Conservation (phyloP, 2,113 vertebrate species). For the Cervus canadensis region DNA sequence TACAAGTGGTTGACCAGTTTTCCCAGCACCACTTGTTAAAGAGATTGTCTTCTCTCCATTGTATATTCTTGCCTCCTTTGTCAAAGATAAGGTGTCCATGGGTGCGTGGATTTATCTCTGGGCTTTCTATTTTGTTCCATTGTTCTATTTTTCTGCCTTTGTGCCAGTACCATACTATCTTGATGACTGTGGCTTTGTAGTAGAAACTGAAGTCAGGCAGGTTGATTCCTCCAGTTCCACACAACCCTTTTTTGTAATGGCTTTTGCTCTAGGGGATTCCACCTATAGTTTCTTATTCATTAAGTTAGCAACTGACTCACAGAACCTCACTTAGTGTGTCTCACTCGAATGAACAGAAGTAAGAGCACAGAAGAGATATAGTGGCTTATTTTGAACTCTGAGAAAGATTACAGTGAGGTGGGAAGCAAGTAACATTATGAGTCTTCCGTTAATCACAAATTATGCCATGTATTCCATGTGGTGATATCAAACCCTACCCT, state of each 20-base stretch:
- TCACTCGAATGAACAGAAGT: slow-evolving; percentile 2
- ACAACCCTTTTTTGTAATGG: neutral
- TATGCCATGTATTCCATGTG: neutral
- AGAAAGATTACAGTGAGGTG: neutral
- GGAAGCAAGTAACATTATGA: neutral
- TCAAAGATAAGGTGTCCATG: too few relatives aligned
- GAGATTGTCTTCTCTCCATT: too few relatives aligned
- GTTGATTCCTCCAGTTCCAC: too few relatives aligned
- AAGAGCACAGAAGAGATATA: neutral
- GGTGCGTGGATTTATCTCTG: too few relatives aligned
- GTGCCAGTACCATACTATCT: too few relatives aligned
- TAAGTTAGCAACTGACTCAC: slow-evolving; percentile 2
- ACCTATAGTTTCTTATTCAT: neutral
- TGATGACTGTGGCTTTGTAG: too few relatives aligned
- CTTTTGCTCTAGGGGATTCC: slow-evolving; percentile 39
- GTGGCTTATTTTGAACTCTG: slow-evolving; percentile 9
- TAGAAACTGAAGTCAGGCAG: too few relatives aligned
- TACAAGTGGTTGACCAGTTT: too few relatives aligned
- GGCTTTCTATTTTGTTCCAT: too few relatives aligned
- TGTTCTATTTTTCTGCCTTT: too few relatives aligned
- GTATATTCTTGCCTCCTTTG: too few relatives aligned
- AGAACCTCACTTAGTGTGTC: neutral
- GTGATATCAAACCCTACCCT: neutral
- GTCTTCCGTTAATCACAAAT: neutral
- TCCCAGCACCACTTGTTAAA: too few relatives aligned